These are phyloP conservation scores for Paramuricea clavata DNA, from an alignment of 92 coral and sea anemone species.

Conservation along the genomic window DNA sequence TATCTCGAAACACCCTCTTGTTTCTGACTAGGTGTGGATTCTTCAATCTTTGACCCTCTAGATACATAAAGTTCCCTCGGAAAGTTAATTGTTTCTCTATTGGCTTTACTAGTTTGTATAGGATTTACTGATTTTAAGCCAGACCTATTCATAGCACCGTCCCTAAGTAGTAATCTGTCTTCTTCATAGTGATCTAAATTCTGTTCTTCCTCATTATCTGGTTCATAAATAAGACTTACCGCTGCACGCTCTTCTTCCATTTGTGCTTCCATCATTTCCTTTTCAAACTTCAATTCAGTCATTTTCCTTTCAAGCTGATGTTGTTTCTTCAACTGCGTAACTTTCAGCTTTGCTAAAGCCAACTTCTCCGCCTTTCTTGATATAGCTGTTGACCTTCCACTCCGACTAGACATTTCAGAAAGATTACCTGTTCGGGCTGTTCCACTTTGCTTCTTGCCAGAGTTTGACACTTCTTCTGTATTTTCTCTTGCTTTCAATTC, in stretches of 20 bases:
- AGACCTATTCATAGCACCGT: neutral
- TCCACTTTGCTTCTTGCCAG: conserved; percentile 3
- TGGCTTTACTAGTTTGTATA: neutral
- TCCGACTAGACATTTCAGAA: neutral
- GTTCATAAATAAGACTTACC: conserved; percentile 29
- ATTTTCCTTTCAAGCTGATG: conserved; percentile 19
- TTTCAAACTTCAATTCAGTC: conserved; percentile 19
- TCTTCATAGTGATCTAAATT: neutral
- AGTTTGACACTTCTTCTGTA: neutral
- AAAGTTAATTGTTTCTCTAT: neutral
- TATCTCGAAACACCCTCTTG: neutral
- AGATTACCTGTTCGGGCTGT: neutral
- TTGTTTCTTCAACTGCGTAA: conserved; percentile 14
- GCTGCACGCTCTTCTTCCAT: conserved; percentile 15
- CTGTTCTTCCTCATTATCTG: neutral
- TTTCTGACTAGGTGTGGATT: neutral
- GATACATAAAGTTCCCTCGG: neutral
- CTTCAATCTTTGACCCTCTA: neutral
- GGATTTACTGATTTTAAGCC: neutral
- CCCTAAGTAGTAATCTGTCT: neutral
- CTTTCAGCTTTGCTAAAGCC: conserved; percentile 10
- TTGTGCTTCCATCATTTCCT: conserved; percentile 27
- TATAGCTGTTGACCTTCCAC: neutral
- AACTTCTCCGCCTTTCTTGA: conserved; percentile 15
- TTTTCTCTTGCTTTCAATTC: neutral